Conservation (phyloP, 2,888 invertebrate species). For the Rhimphoctona megacephalus region DNA sequence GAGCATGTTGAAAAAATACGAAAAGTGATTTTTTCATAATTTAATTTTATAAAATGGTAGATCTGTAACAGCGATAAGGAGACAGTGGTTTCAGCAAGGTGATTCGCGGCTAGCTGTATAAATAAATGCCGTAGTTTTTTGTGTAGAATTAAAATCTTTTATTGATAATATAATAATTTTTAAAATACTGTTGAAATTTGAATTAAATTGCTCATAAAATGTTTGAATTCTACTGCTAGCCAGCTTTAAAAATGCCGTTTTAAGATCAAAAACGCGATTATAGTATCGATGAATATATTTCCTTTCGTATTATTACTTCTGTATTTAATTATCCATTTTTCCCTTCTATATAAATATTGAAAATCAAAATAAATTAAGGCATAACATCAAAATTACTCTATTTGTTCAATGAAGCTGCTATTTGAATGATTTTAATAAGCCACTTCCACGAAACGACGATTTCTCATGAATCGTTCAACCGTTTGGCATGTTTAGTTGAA, state of each 20-base stretch:
- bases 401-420: not conserved
- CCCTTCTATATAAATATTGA: not conserved
- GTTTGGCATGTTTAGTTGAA: not conserved
- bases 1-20: too few species aligned
- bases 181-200: not conserved
- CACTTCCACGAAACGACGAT: not conserved
- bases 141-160: too few species aligned
- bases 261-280: not conserved
- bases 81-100: too few species aligned
- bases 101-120: too few species aligned
- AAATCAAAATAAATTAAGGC: not conserved
- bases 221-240: too few species aligned
- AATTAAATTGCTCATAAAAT: not conserved
- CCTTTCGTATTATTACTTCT: too few species aligned
- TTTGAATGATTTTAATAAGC: not conserved
- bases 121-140: too few species aligned
- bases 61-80: not conserved
- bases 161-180: too few species aligned
- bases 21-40: not conserved
- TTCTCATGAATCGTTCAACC: constrained; percentile 7
- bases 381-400: not conserved
- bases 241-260: not conserved
- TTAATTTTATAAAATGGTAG: not conserved
- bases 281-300: not conserved
- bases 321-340: not conserved